Evolutionary conservation across 2,888 invertebrate species (phyloP).

Genomic region (Orchesellides sinensis): DNA sequence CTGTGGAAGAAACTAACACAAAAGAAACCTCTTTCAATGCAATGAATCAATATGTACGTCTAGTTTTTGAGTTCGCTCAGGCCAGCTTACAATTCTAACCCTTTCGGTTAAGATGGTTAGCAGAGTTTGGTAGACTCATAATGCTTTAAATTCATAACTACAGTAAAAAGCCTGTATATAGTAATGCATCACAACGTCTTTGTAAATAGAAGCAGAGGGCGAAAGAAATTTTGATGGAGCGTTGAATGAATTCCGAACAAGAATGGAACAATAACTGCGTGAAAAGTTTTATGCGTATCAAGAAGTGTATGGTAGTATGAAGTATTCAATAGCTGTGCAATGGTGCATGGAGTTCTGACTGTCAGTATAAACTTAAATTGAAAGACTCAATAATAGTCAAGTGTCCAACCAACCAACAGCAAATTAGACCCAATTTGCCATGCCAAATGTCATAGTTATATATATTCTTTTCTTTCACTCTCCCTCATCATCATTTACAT

Average conservation of each 20-base stretch:
- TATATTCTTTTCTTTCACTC: neutral
- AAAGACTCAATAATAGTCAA: conserved; percentile 52
- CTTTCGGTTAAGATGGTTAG: too few species aligned
- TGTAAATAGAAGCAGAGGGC: conserved; percentile 31
- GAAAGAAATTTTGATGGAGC: conserved; percentile 41
- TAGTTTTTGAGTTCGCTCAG: conserved; percentile 12
- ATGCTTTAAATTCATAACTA: conserved; percentile 34
- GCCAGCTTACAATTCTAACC: conserved; percentile 23
- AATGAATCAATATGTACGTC: conserved; percentile 42
- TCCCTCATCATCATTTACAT: conserved; percentile 2
- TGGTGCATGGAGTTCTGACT: neutral
- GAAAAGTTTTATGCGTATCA: conserved; percentile 23
- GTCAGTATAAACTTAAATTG: conserved; percentile 20
- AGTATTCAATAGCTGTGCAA: neutral
- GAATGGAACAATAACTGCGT: conserved; percentile 32
- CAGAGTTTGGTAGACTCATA: too few species aligned
- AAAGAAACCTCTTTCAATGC: conserved; percentile 18
- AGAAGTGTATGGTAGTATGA: neutral
- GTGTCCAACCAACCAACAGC: conserved; percentile 51
- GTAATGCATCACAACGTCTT: conserved; percentile 23
- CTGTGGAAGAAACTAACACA: conserved; percentile 11
- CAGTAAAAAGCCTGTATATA: neutral
- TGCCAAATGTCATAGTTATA: conserved; percentile 48
- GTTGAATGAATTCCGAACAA: conserved; percentile 42
- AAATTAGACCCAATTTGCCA: conserved; percentile 73